These are phyloP conservation scores for Himalopsyche kuldschensis DNA, from an alignment of 2,888 invertebrate genomes.

Conservation along the genomic window DNA sequence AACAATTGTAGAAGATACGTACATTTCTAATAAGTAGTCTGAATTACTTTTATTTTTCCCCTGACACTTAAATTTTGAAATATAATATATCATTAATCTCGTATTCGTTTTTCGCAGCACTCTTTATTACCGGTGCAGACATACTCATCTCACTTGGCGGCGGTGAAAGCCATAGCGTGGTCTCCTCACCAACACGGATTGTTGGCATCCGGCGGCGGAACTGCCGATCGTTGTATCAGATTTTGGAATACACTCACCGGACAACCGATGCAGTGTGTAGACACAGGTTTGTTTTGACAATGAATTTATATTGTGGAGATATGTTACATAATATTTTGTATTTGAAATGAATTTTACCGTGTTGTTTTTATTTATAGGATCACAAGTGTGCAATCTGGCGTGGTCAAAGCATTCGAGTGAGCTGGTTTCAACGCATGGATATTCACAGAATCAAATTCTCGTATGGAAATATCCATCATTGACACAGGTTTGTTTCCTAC, in stretches of 20 bases:
- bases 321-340: not conserved
- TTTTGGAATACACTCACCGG: conserved; percentile 99
- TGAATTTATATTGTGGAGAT: not conserved
- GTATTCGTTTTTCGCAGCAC: conserved; percentile 60
- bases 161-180: conserved; percentile 98
- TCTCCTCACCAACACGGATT: conserved; percentile 98
- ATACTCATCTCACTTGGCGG: conserved; percentile 95
- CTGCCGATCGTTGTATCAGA: conserved; percentile 93
- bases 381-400: conserved; percentile 96
- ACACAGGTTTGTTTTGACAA: conserved; percentile 68
- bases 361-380: conserved; percentile 60
- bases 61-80: too few species aligned
- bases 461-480: conserved; percentile 99
- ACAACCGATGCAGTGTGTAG: conserved; percentile 97
- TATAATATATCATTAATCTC: not conserved
- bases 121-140: conserved; percentile 89
- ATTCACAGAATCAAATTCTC: conserved; percentile 97
- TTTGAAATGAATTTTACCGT: conserved; percentile 4
- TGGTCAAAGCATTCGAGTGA: conserved; percentile 99
- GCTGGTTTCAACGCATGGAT: conserved; percentile 96
- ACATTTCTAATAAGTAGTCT: too few species aligned
- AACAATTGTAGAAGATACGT: too few species aligned
- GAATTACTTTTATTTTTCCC: too few species aligned
- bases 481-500: conserved; percentile 78
- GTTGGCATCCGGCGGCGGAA: conserved; percentile 97